Evolutionary conservation across 2,113 vertebrate genomes (phyloP).

Genomic region (Hymenochirus boettgeri): DNA sequence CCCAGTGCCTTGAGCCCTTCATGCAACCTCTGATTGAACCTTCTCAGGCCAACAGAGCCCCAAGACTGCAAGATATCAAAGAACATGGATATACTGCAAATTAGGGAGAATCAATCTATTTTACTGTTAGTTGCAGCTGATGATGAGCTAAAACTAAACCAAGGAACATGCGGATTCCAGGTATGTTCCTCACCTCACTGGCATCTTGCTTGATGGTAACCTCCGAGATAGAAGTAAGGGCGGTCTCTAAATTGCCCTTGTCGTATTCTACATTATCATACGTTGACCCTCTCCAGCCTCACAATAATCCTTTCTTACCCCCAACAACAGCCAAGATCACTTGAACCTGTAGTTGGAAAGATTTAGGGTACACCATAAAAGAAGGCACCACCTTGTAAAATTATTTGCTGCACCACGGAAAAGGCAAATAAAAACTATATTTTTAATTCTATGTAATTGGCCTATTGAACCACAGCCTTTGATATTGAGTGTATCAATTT

Average conservation of each 20-base stretch:
- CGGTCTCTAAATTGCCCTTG: constrained; percentile 55
- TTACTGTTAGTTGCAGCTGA: too few relatives aligned
- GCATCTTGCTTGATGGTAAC: constrained; percentile 67
- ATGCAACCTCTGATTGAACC: constrained; percentile 84
- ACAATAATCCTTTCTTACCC: constrained; percentile 68
- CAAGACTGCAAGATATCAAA: constrained; percentile 62
- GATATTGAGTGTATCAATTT: too few relatives aligned
- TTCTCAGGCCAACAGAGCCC: constrained; percentile 64
- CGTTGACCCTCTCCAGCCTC: constrained; percentile 59
- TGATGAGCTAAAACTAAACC: too few relatives aligned
- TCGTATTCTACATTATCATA: constrained; percentile 62
- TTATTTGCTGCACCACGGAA: too few relatives aligned
- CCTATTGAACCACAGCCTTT: too few relatives aligned
- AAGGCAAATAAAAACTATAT: too few relatives aligned
- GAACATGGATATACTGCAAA: neutral
- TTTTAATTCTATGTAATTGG: too few relatives aligned
- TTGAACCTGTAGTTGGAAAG: constrained; percentile 63
- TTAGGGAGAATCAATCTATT: too few relatives aligned
- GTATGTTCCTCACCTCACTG: constrained; percentile 59
- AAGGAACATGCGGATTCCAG: too few relatives aligned
- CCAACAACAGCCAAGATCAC: constrained; percentile 53
- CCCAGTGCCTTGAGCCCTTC: constrained; percentile 74
- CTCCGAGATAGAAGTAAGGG: constrained; percentile 75
- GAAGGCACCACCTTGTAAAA: too few relatives aligned
- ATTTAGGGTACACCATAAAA: too few relatives aligned